These are phyloP conservation scores for Falco biarmicus DNA, from an alignment of 2,797 vertebrate species.

Conservation along the genomic window DNA sequence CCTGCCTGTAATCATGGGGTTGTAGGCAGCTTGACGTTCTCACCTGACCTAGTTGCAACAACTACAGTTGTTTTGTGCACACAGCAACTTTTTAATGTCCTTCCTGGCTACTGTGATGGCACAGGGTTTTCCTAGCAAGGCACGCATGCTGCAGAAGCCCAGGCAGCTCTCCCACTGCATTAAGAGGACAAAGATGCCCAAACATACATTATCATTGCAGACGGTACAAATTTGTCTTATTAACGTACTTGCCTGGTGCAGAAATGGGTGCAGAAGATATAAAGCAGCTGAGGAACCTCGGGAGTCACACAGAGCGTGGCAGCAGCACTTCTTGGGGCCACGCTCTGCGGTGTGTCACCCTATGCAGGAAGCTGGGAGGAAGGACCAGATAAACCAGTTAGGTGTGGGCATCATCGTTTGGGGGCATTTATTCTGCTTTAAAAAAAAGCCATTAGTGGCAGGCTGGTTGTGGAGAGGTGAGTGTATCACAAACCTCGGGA, in stretches of 20 bases:
- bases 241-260: neutral
- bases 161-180: neutral
- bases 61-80: neutral
- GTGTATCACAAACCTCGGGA: no score
- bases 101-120: neutral
- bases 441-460: neutral
- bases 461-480: neutral
- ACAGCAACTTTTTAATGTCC: neutral
- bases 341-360: neutral
- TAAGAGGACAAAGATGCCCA: neutral
- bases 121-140: neutral
- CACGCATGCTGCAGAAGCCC: neutral
- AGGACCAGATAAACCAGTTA: constrained; percentile 10
- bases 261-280: neutral
- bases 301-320: neutral
- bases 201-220: neutral
- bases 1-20: neutral
- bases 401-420: neutral
- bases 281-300: neutral
- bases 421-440: neutral
- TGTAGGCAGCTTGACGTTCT: neutral
- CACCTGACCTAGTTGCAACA: neutral
- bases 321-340: neutral
- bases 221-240: neutral
- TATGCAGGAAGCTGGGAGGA: neutral